phyloP scores from a whole-genome alignment of 2,888 invertebrate genomes.

The Epinotia brunnichana region DNA sequence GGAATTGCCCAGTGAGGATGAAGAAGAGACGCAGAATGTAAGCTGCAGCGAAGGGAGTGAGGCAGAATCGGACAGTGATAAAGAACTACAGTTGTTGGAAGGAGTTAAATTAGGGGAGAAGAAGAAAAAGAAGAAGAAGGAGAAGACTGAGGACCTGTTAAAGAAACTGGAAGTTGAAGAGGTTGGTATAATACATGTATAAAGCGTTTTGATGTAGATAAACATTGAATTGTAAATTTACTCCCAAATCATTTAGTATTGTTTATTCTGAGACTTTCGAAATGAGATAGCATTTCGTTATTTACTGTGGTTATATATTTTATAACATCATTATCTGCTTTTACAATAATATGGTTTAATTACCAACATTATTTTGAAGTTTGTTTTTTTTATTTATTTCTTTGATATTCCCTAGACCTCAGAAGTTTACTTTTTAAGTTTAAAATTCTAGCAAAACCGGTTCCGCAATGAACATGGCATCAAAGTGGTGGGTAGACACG shows the following conservation, averaged over 20 bases:
- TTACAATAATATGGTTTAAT: too few species aligned
- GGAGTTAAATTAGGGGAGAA: constrained; percentile 73
- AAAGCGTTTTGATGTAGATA: too few species aligned
- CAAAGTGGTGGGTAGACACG: constrained; percentile 89
- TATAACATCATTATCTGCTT: too few species aligned
- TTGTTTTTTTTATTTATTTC: too few species aligned
- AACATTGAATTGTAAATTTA: too few species aligned
- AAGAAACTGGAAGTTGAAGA: constrained; percentile 76
- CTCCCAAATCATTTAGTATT: too few species aligned
- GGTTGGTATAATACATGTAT: constrained; percentile 53
- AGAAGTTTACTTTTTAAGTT: constrained; percentile 8
- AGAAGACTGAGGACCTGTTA: constrained; percentile 74
- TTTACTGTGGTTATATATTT: too few species aligned
- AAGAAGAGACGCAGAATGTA: constrained; percentile 55
- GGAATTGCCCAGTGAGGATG: constrained; percentile 56
- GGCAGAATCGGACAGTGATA: constrained; percentile 47
- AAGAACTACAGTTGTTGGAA: constrained; percentile 66
- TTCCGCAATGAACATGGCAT: constrained; percentile 91
- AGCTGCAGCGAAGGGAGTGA: constrained; percentile 48
- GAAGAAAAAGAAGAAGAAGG: constrained; percentile 71
- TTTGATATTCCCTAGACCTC: not conserved
- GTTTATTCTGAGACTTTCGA: too few species aligned
- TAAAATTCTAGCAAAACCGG: constrained; percentile 86
- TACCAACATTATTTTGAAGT: too few species aligned
- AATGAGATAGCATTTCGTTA: too few species aligned